Base-by-base conservation (phyloP, 2,113 vertebrate genomes). In the Corythoichthys haematopterus region DNA sequence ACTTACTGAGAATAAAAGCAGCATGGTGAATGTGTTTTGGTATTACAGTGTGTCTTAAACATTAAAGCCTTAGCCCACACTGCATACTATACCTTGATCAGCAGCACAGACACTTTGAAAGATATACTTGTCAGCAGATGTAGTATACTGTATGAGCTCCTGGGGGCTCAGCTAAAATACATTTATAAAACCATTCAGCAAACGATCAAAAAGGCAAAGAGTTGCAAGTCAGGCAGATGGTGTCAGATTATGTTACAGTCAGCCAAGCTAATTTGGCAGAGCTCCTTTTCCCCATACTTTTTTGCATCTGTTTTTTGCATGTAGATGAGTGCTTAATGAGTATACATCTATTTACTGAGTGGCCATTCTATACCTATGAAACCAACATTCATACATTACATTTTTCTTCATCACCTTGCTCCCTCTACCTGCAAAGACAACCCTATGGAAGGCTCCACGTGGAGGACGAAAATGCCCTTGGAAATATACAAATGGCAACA, bases 181-280 rank as follows among this genome's bases (percentile, higher is more conserved):
- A 72, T 70, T 82, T 79, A 78, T 82, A 80, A 86, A 87, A 83
- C 77, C 73, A 79, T 66, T 68, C 80, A 82, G 70, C 73, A 78
- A 85, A 86, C 76, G 79, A 87, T 85, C 80, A 84, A 85, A 87
- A 84, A 71, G 58, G 46, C 70, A 47, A 76, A 57, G 77, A 84
- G 68, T 73, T 90, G 90, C 85, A 88, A 84, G 80, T 80, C 78
- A 87, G 81, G 85, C 87, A 86, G 69, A 80, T 76, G 74, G 82
- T 86, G 81, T 91, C 88, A 84, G 69, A 87, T 84, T 81, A 70
- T 84, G 80, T 83, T 86, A 69, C 50, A 88, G 84, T 88, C 80
- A 85, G 82, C 84, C 61, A 47, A 72, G 75, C 65, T 79, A 79
- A 88, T 83, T 80, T 80, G 68, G 68, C 46, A 0, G 68, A 82